phyloP scores from a whole-genome alignment of 2,113 vertebrate species.

The Laticauda laticaudata region DNA sequence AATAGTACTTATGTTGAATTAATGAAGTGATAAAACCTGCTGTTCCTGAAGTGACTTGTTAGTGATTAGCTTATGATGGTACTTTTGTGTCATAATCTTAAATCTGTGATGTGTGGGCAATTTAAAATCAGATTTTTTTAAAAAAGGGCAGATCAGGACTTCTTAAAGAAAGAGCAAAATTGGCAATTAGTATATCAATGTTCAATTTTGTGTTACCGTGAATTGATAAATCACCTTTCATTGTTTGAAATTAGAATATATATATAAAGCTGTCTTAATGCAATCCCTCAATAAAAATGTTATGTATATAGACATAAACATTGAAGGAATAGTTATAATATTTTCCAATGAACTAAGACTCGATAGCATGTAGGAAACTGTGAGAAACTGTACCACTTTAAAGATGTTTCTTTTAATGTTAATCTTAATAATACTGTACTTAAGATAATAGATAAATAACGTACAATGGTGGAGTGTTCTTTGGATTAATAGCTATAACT shows the following conservation, averaged over 20 bases:
- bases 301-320: neutral
- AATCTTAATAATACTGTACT: neutral
- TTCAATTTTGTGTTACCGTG: constrained; percentile 84
- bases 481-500: neutral
- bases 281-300: constrained; percentile 35
- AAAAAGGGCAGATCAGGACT: constrained; percentile 60
- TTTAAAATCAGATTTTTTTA: constrained; percentile 64
- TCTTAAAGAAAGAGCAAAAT: constrained; percentile 73
- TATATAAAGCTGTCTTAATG: constrained; percentile 29
- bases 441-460: neutral
- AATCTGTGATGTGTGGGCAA: neutral
- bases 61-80: neutral
- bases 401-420: neutral
- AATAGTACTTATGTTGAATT: neutral
- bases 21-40: neutral
- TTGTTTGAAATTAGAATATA: constrained; percentile 35
- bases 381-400: neutral
- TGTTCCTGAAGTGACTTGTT: neutral
- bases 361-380: neutral
- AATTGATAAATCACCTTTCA: constrained; percentile 47
- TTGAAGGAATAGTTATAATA: neutral
- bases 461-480: constrained; percentile 1
- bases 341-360: constrained; percentile 22
- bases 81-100: neutral
- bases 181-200: constrained; percentile 82